Evolutionary conservation across 1,140 invertebrate genomes (phyloP).

Genomic region (Drosophila hydei): DNA sequence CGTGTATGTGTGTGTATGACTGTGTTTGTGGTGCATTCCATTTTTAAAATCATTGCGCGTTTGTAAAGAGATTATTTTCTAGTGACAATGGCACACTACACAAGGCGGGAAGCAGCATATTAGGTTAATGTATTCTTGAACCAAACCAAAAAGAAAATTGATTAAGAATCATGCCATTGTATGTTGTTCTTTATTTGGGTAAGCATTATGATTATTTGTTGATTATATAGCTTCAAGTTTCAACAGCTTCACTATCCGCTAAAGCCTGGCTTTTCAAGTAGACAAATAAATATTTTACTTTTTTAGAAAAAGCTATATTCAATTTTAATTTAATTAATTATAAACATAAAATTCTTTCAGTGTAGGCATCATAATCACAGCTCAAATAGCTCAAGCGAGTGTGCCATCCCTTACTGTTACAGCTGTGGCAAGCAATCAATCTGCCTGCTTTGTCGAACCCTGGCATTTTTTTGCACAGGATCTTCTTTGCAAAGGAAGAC

Average conservation of each 20-base stretch:
- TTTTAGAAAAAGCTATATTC: no score
- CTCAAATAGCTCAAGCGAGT: background rate
- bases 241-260: no score
- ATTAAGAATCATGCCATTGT: background rate
- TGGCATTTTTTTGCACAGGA: slow-evolving; percentile 6
- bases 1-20: slow-evolving; percentile 19
- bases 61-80: slow-evolving; percentile 52
- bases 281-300: no score
- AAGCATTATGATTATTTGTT: background rate
- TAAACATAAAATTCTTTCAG: no score
- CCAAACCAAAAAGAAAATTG: background rate
- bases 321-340: no score
- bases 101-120: slow-evolving; percentile 1
- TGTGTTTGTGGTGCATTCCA: slow-evolving; percentile 47
- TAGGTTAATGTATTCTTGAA: background rate
- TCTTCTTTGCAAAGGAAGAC: slow-evolving; percentile 2
- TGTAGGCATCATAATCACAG: background rate
- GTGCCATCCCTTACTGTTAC: slow-evolving; percentile 16
- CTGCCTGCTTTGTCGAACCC: slow-evolving; percentile 6
- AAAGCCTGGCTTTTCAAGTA: no score
- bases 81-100: slow-evolving; percentile 55
- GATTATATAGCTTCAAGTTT: background rate
- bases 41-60: slow-evolving; percentile 54
- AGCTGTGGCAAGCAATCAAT: background rate
- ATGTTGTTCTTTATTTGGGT: background rate